phyloP scores from a whole-genome alignment of 2,888 invertebrate species.

The Drosophila kuntzei region DNA sequence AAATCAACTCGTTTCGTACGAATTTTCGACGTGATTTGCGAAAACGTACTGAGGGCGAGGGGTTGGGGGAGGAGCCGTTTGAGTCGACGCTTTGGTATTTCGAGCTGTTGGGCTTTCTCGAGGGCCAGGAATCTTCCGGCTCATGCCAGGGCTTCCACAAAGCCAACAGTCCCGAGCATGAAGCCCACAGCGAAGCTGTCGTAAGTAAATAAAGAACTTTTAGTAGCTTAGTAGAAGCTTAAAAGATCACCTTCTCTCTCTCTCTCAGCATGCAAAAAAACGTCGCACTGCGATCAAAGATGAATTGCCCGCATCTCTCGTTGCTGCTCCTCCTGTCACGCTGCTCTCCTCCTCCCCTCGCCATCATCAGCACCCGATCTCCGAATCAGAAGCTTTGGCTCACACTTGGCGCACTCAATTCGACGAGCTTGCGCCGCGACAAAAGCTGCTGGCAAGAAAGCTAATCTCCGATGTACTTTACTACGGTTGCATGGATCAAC shows the following conservation, averaged over 20 bases:
- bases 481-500: slow-evolving; percentile 53
- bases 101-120: slow-evolving; percentile 46
- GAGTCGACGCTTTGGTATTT: slow-evolving; percentile 59
- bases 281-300: slow-evolving; percentile 26
- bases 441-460: slow-evolving; percentile 42
- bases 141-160: background rate
- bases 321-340: background rate
- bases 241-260: background rate
- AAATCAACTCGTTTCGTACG: slow-evolving; percentile 64
- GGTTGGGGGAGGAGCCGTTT: slow-evolving; percentile 24
- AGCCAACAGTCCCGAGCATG: slow-evolving; percentile 1
- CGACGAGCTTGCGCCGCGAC: slow-evolving; percentile 33
- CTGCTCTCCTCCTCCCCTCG: background rate
- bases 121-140: slow-evolving; percentile 44
- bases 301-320: slow-evolving; percentile 6
- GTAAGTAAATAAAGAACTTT: slow-evolving; percentile 10
- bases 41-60: slow-evolving; percentile 25
- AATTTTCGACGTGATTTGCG: slow-evolving; percentile 58
- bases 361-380: background rate
- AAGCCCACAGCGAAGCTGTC: background rate
- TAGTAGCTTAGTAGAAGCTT: background rate
- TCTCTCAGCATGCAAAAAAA: slow-evolving; percentile 9
- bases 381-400: slow-evolving; percentile 40
- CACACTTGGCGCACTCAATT: slow-evolving; percentile 49
- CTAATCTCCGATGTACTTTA: slow-evolving; percentile 53